Percentiles rank a stretch among this genome's conserved stretches.
phyloP scores from a whole-genome alignment of 64 coral and sea anemone genomes.

The Actinia equina region DNA sequence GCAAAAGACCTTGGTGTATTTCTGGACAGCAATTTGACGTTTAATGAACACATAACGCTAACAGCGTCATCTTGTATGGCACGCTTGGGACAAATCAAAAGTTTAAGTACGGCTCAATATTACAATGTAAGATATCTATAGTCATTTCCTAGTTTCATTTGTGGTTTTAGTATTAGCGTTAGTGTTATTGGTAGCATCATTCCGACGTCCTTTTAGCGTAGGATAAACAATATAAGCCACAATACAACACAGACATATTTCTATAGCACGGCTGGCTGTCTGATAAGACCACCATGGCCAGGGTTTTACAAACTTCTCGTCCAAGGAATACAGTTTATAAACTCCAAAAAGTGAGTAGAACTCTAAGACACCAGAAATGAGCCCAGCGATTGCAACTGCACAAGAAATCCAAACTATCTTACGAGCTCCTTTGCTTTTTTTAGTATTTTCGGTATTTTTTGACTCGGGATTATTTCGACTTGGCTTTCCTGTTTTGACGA shows the following conservation, averaged over 20 bases:
- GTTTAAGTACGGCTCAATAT: not conserved
- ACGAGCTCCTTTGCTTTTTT: conserved; percentile 38
- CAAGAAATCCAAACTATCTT: conserved; percentile 66
- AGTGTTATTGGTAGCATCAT: not conserved
- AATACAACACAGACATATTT: conserved; percentile 49
- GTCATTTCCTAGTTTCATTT: not conserved
- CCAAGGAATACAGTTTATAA: conserved; percentile 55
- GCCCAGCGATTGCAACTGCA: conserved; percentile 40
- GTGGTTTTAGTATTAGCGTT: conserved; percentile 10
- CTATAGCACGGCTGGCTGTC: conserved; percentile 31
- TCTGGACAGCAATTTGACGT: too few species aligned
- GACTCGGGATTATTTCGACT: not conserved
- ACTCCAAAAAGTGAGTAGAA: conserved; percentile 61
- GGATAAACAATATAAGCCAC: conserved; percentile 78
- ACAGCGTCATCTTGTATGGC: too few species aligned
- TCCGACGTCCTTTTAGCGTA: conserved; percentile 20
- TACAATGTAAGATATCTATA: not conserved
- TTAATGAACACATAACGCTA: too few species aligned
- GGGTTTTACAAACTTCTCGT: conserved; percentile 39
- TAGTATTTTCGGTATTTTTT: not conserved
- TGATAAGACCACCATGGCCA: conserved; percentile 79
- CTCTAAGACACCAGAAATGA: conserved; percentile 40
- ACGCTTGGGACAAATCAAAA: too few species aligned
- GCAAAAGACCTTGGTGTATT: too few species aligned
- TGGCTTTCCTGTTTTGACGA: not conserved